Evolutionary conservation across 2,888 invertebrate genomes (phyloP), one percentile per base, ranked within the genome.

Genomic region (Margaritifera margaritifera): DNA sequence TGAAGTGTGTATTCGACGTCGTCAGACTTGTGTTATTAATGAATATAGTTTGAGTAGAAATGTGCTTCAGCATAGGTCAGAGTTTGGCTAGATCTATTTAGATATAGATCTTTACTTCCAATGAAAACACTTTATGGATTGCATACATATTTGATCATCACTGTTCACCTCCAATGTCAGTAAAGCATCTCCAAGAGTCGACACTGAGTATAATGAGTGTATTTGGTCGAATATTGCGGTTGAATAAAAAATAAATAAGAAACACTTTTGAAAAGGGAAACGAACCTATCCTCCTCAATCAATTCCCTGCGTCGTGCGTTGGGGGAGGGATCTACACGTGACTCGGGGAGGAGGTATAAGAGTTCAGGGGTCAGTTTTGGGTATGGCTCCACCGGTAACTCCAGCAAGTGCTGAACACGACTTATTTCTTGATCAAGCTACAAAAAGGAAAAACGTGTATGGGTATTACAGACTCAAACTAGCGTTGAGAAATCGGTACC

Each of bases 391-490:
- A 79, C 54, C 0, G 83, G 83, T 2, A 81, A 42, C 31, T 83
- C 81, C 62, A 84, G 63, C n/a, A 84, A 64, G 11, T 78, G 60
- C 60, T 84, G 81, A n/a, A 84, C 73, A 18, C 84, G 71, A 8
- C 62, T 67, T 6, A 83, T 78, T 65, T 84, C 80, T 59, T 83
- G 82, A 31, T 82, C 83, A 25, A 84, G 71, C 86, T 86, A 71
- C 54, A 69, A 65, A 31, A 65, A 15, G 1, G 56, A 19, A 25
- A 62, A 25, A 8, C 31, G 25, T 24, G 20, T 55, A 22, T 55
- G 11, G 11, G 42, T 42, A 42, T 11, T 42, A 22, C 24, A n/a
- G 15, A 6, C 56, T 24, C 18, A 56, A 20, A 18, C 31, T 31
- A 6, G 6, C 31, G 31, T 11, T 11, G 11, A 42, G 42, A 42